Evolutionary conservation across 2,888 invertebrate species (phyloP), one percentile per base, ranked within the genome.

Genomic region (Xiphydria camelus): DNA sequence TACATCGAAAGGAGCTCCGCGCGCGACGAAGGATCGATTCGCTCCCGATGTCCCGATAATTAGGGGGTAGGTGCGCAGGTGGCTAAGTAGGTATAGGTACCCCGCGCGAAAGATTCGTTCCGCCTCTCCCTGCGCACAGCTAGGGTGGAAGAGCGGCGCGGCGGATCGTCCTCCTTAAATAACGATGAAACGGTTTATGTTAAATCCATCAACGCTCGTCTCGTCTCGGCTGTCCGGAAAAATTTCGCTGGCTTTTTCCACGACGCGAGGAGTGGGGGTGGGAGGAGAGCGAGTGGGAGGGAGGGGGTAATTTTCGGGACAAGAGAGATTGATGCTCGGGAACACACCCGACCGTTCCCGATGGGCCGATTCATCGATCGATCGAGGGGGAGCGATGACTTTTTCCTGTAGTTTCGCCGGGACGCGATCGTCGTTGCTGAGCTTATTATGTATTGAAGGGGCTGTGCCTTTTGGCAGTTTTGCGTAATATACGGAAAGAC

Each of bases 321-420:
- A 26, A 10, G 5, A 2, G 4, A 12, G 2, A 14, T 29, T 6
- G 29, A 4, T 29, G 29, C 4, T n/a, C n/a, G n/a, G n/a, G n/a
- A n/a, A 9, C 19, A 20, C 21, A 32, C 14, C 14, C 14, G 12
- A 31, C 19, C 6, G 35, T 22, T 23, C n/a, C n/a, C n/a, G 34
- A 26, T 29, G 40, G 37, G 46, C 32, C 38, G 33, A 10, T 19
- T n/a, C n/a, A n/a, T n/a, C n/a, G n/a, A n/a, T n/a, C 47, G 29
- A 48, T 44, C 45, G 42, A 41, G 48, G 40, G 48, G 46, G 42
- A 52, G 54, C 47, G 49, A 53, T 42, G 42, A 37, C 42, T 51
- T 43, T 45, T 55, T 49, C 46, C 40, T 25, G 37, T 19, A n/a
- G n/a, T n/a, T n/a, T n/a, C n/a, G n/a, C n/a, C n/a, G n/a, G n/a